Evolutionary conservation across 2,888 invertebrate species (phyloP), one percentile per base, ranked within the genome.

Genomic region (Kuschelorhynchus macadamiae): DNA sequence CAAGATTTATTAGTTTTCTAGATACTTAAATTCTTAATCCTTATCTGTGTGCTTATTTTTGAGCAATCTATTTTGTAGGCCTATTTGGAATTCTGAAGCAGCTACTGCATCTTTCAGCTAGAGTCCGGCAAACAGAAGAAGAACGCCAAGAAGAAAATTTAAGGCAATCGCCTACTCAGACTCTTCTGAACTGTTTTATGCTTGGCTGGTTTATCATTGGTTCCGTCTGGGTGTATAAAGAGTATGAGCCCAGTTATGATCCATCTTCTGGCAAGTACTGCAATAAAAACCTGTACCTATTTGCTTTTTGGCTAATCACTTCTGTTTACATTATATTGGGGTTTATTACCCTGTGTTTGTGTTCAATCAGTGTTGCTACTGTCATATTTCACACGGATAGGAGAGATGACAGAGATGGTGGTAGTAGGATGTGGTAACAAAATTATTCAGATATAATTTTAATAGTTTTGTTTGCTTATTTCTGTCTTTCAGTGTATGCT

Each of bases 191-290:
- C 79, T 88, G 88, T 77, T 90, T 91, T 77, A 86, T 90, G 83
- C 81, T 90, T 44, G 89, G 88, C 41, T 91, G 90, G 90, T 90
- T 91, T 75, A 89, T 91, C 73, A 87, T 90, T 67, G 91, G 91
- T 89, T 90, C 90, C 55, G 88, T 90, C 64, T 90, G 90, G 89
- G 88, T 91, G 1, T 91, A 90, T 79, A 87, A 88, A 75, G 88
- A 88, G 70, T 88, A 89, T 74, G 85, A 88, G 77, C 89, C 89
- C 52, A 87, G 87, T 75, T 88, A 87, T 75, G 85, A 87, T 74
- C 85, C 84, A 17, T 72, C 81, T 3, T 73, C 74, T 42, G 84
- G 85, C 17, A 81, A 84, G 74, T 90, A 89, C 80, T 91, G 91
- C 81, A 87, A 91, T 78, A 87, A 87, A 78, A 88, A 87, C n/a